These are phyloP conservation scores for Pristionchus exspectatus DNA, from an alignment of 2,888 invertebrate genomes.

Conservation along the genomic window DNA sequence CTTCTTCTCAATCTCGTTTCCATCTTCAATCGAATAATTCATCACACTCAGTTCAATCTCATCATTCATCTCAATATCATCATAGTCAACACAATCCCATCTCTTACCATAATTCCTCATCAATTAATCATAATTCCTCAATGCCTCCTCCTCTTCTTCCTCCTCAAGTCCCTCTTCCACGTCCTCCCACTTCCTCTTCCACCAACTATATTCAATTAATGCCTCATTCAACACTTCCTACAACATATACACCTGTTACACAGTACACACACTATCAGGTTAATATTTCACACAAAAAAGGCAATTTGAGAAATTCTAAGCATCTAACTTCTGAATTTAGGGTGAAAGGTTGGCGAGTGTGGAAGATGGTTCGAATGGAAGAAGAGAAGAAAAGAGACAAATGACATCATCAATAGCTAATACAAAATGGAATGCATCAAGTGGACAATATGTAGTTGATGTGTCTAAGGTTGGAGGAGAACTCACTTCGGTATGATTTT, in stretches of 20 bases:
- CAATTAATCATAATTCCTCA: not conserved
- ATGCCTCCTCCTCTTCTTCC: not conserved
- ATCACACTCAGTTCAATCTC: not conserved
- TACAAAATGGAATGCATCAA: not conserved
- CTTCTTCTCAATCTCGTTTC: constrained; percentile 27
- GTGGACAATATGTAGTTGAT: constrained; percentile 18
- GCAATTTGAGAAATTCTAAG: not conserved
- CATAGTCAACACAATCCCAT: not conserved
- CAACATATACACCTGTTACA: not conserved
- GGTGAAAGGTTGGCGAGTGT: not conserved
- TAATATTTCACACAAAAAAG: not conserved
- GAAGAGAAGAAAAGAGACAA: not conserved
- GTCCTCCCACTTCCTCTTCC: not conserved
- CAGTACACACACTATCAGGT: constrained; percentile 26
- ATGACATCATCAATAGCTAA: not conserved
- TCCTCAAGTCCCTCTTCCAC: not conserved
- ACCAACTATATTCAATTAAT: constrained; percentile 6
- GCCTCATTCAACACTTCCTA: constrained; percentile 1
- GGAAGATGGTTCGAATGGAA: not conserved
- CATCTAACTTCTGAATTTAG: not conserved
- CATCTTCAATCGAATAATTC: constrained; percentile 34
- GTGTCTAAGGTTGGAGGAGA: not conserved
- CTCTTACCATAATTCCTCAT: not conserved
- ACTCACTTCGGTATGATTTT: not conserved
- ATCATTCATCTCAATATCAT: constrained; percentile 52